phyloP scores from a whole-genome alignment of 1,140 invertebrate species.

The Homalodisca vitripennis region DNA sequence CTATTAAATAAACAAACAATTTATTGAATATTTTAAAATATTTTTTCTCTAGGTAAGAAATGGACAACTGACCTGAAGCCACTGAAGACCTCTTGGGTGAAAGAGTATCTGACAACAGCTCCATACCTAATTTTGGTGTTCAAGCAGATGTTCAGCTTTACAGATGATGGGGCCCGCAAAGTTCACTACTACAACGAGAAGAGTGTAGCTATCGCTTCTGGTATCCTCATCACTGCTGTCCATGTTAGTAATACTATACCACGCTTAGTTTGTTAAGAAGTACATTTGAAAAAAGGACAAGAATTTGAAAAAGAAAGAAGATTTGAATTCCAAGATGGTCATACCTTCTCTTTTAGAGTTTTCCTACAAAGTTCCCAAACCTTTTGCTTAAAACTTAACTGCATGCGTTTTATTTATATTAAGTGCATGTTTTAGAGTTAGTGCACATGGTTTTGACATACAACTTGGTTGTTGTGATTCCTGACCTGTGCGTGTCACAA shows the following conservation, averaged over 20 bases:
- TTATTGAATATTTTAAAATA: background rate
- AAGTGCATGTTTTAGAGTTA: too few relatives aligned
- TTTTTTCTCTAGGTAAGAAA: slow-evolving; percentile 50
- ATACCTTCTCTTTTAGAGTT: too few relatives aligned
- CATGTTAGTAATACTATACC: slow-evolving; percentile 64
- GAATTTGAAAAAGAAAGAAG: too few relatives aligned
- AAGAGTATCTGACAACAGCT: slow-evolving; percentile 82
- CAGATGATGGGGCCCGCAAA: slow-evolving; percentile 67
- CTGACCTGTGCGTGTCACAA: too few relatives aligned
- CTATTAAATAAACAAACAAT: background rate
- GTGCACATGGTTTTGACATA: too few relatives aligned
- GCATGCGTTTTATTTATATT: too few relatives aligned
- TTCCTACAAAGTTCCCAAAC: too few relatives aligned
- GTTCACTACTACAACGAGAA: slow-evolving; percentile 91
- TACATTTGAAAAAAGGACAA: too few relatives aligned
- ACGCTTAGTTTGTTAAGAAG: too few relatives aligned
- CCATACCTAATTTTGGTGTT: slow-evolving; percentile 85
- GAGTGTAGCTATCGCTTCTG: slow-evolving; percentile 76
- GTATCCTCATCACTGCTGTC: slow-evolving; percentile 80
- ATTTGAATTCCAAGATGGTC: too few relatives aligned
- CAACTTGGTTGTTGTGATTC: too few relatives aligned
- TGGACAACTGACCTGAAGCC: slow-evolving; percentile 85
- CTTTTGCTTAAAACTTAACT: too few relatives aligned
- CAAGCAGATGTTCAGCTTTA: slow-evolving; percentile 74
- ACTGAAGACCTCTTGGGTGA: slow-evolving; percentile 73